phyloP scores from a whole-genome alignment of 2,113 vertebrate genomes.

The Procapra przewalskii region DNA sequence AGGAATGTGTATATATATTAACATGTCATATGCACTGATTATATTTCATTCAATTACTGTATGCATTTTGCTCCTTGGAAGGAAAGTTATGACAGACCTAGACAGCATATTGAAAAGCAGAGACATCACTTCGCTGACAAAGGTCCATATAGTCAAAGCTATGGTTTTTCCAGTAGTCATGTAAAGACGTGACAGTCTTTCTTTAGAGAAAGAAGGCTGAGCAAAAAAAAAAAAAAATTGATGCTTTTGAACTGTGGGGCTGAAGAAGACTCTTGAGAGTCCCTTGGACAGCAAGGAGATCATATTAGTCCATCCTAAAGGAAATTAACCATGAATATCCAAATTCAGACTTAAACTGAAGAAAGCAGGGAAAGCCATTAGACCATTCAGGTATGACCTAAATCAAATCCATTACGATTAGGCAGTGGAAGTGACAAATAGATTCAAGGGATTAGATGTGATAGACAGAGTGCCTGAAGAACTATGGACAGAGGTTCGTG shows the following conservation, averaged over 20 bases:
- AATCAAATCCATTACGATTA: not conserved
- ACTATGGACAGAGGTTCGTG: not conserved
- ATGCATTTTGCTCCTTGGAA: not conserved
- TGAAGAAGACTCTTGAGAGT: not conserved
- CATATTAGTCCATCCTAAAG: not conserved
- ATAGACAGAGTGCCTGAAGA: not conserved
- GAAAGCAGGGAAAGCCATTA: not conserved
- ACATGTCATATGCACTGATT: not conserved
- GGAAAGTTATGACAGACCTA: not conserved
- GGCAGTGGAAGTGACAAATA: not conserved
- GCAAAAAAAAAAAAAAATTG: not conserved
- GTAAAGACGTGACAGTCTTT: not conserved
- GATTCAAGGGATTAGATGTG: not conserved
- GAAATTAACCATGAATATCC: not conserved
- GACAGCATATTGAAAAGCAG: not conserved
- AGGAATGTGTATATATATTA: not conserved
- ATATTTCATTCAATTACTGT: not conserved
- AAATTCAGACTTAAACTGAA: not conserved
- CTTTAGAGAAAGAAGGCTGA: not conserved
- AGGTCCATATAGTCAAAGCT: not conserved
- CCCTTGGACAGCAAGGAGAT: not conserved
- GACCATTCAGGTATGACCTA: not conserved
- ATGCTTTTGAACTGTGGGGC: not conserved
- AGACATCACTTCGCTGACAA: not conserved
- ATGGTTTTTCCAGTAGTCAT: not conserved